Evolutionary conservation across 2,113 vertebrate genomes (phyloP).

Genomic region (Halichoerus grypus): DNA sequence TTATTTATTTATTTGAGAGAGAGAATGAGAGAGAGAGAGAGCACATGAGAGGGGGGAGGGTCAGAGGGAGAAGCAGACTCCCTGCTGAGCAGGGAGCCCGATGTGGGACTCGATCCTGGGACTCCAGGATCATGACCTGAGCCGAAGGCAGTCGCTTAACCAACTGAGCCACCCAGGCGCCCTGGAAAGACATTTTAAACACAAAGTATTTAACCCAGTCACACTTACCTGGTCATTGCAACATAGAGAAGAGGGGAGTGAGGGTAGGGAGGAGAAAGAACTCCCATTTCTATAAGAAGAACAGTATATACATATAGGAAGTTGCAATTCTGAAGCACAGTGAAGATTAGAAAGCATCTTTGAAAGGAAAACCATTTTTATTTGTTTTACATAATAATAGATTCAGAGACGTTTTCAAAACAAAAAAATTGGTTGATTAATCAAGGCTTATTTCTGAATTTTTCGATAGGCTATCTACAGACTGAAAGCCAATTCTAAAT

Average conservation of each 20-base stretch:
- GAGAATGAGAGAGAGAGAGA: too few relatives aligned
- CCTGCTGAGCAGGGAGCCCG: too few relatives aligned
- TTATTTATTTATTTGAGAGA: too few relatives aligned
- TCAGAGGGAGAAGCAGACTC: too few relatives aligned
- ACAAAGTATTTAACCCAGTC: background rate
- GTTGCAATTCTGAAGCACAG: background rate
- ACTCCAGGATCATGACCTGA: too few relatives aligned
- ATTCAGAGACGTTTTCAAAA: constrained; percentile 51
- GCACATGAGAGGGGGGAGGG: too few relatives aligned
- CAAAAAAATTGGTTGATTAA: constrained; percentile 15
- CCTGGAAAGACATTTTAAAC: background rate
- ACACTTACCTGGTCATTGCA: background rate
- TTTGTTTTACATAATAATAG: constrained; percentile 25
- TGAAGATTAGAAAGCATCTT: background rate
- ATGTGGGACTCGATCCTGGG: too few relatives aligned
- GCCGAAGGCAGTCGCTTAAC: background rate
- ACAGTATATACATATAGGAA: background rate
- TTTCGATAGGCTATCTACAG: background rate
- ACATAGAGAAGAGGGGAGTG: background rate
- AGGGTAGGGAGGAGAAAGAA: background rate
- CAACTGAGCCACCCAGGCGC: background rate
- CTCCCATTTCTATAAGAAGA: background rate
- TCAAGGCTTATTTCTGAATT: background rate
- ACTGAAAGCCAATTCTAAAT: background rate
- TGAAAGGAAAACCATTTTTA: background rate